These are phyloP conservation scores for Aegotheles bennettii DNA, from an alignment of 2,113 vertebrate species.

Conservation along the genomic window DNA sequence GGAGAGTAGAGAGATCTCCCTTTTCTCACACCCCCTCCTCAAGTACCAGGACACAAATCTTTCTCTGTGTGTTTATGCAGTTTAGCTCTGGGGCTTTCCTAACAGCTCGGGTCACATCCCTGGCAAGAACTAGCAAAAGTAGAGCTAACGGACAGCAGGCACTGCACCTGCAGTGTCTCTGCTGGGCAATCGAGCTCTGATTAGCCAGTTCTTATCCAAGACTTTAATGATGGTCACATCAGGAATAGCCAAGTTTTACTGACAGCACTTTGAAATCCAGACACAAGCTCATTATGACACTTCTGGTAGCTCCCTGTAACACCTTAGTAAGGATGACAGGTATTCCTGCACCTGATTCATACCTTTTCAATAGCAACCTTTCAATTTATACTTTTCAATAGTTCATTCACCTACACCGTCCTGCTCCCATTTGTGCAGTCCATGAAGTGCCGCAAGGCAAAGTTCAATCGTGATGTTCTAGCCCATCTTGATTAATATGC, in stretches of 20 bases:
- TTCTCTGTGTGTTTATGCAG: neutral
- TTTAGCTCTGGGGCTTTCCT: neutral
- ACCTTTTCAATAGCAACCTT: neutral
- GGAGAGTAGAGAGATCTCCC: neutral
- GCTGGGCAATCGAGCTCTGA: accelerated
- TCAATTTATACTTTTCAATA: too few species aligned
- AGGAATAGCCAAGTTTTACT: neutral
- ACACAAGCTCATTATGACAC: neutral
- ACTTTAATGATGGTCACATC: neutral
- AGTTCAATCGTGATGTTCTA: neutral
- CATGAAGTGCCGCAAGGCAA: neutral
- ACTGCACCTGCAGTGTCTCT: neutral
- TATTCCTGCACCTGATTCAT: neutral
- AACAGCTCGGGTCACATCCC: neutral
- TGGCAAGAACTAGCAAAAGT: neutral
- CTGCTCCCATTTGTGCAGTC: neutral
- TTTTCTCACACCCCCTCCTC: neutral
- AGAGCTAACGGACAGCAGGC: neutral
- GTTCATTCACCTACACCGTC: neutral
- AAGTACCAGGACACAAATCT: neutral
- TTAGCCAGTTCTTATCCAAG: neutral
- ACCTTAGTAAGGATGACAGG: neutral
- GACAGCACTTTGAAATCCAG: neutral
- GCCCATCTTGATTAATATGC: neutral
- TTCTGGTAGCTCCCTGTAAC: neutral